phyloP scores from a whole-genome alignment of 2,113 vertebrate genomes.

The Microcebus tavaratra region DNA sequence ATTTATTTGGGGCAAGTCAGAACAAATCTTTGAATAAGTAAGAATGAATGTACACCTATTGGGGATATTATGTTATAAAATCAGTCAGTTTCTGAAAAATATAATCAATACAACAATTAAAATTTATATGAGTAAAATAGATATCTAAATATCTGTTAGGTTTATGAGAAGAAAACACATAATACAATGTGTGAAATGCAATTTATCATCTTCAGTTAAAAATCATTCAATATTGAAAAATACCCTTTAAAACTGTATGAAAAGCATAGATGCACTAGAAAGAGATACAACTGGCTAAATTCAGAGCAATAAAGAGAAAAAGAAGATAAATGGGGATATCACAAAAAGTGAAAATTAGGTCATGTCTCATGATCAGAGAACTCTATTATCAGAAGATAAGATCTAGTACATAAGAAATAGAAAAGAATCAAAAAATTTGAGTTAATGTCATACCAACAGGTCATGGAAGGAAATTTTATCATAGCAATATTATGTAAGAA shows the following conservation, averaged over 20 bases:
- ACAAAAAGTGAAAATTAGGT: constrained; percentile 24
- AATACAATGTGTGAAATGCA: constrained; percentile 6
- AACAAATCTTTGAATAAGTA: neutral
- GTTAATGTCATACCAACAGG: neutral
- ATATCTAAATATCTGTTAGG: neutral
- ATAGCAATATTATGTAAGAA: neutral
- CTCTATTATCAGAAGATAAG: neutral
- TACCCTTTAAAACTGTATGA: neutral
- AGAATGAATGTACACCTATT: neutral
- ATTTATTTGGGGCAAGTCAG: neutral
- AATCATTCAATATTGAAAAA: neutral
- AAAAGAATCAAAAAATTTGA: neutral
- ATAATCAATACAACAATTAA: constrained; percentile 11
- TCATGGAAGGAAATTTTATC: neutral
- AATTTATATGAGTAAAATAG: neutral
- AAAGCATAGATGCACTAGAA: neutral
- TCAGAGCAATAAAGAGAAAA: neutral
- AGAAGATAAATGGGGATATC: constrained; percentile 23
- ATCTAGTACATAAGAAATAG: neutral
- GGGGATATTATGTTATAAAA: neutral
- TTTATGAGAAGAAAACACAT: neutral
- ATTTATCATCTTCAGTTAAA: neutral
- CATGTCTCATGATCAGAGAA: neutral
- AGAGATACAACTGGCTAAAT: neutral
- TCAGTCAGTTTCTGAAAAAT: neutral